A percentile compares a stretch with the other conserved stretches of the same genome.
phyloP scores from a whole-genome alignment of 2,113 vertebrate species.

The Terrapene triunguis region DNA sequence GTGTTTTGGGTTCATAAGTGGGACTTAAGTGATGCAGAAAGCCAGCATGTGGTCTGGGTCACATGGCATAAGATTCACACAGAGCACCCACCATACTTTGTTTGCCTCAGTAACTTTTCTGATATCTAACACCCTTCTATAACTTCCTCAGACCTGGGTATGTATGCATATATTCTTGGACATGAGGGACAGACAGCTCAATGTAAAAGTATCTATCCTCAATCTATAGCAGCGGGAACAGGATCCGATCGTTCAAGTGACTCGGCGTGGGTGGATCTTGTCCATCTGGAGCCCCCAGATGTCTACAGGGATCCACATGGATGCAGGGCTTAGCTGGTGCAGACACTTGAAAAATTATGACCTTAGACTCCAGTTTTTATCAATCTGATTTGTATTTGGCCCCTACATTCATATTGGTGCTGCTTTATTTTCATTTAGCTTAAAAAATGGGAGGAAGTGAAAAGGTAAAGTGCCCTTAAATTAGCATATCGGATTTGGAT shows the following conservation, averaged over 20 bases:
- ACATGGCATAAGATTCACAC: neutral
- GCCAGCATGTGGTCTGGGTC: neutral
- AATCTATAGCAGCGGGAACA: neutral
- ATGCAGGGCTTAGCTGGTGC: neutral
- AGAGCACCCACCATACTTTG: neutral
- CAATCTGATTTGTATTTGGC: neutral
- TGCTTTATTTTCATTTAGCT: neutral
- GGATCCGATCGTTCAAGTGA: neutral
- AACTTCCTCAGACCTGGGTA: neutral
- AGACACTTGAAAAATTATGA: neutral
- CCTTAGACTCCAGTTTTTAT: neutral
- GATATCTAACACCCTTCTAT: neutral
- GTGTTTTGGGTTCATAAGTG: neutral
- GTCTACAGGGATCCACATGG: neutral
- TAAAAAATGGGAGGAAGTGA: neutral
- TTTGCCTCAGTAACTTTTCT: neutral
- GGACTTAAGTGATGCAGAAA: neutral
- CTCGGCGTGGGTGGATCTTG: neutral
- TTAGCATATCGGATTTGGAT: slow-evolving; percentile 4
- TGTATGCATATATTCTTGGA: neutral
- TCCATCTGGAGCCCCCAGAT: neutral
- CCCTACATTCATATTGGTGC: neutral
- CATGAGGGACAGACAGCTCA: neutral
- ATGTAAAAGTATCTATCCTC: neutral
- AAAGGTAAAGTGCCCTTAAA: slow-evolving; percentile 25